Percentiles rank a stretch among this genome's conserved stretches.
Evolutionary conservation across 2,113 vertebrate genomes (phyloP).

Genomic region (Petroica traversi): DNA sequence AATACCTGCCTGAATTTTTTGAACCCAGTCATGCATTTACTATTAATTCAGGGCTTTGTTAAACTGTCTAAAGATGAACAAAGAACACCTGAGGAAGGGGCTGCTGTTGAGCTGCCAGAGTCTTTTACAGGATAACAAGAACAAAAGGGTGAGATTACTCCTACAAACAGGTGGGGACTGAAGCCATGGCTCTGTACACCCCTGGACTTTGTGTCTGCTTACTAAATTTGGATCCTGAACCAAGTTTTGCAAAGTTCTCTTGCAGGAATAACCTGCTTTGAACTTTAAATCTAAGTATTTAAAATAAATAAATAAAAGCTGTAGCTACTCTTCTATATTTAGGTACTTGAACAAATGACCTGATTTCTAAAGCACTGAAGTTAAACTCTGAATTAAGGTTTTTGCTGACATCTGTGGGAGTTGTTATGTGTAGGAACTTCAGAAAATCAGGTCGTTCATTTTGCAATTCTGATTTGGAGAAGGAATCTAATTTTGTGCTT

Average conservation of each 20-base stretch:
- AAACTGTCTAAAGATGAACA: neutral
- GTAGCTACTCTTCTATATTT: neutral
- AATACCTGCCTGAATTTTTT: neutral
- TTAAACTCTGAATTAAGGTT: neutral
- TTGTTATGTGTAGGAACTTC: neutral
- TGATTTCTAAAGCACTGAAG: slow-evolving; percentile 12
- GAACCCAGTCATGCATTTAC: neutral
- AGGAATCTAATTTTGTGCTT: neutral
- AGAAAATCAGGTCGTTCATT: slow-evolving; percentile 30
- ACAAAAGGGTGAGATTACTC: neutral
- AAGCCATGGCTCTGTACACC: neutral
- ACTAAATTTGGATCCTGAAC: neutral
- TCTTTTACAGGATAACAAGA: neutral
- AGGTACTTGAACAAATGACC: slow-evolving; percentile 6
- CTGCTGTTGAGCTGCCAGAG: neutral
- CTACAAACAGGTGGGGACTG: neutral
- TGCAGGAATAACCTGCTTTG: neutral
- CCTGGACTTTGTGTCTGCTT: neutral
- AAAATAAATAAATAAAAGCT: neutral
- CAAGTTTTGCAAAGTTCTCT: neutral
- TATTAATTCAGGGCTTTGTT: neutral
- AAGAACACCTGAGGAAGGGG: neutral
- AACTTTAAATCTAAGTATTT: neutral
- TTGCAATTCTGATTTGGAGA: neutral
- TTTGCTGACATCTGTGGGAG: slow-evolving; percentile 12